phyloP scores from a whole-genome alignment of 1,140 invertebrate genomes.

The Scaptodrosophila lebanonensis region DNA sequence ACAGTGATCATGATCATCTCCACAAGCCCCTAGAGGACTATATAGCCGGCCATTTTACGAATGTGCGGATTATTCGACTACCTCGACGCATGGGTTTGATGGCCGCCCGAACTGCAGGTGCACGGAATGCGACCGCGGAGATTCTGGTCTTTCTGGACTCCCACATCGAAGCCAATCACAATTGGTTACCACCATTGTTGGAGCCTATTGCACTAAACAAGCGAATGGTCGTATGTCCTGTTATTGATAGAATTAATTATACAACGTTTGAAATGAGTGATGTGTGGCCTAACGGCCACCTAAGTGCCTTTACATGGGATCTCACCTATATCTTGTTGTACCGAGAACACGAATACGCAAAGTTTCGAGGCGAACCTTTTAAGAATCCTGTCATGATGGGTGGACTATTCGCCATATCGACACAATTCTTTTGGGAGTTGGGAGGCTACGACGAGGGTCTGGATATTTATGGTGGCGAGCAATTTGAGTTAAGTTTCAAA shows the following conservation, averaged over 20 bases:
- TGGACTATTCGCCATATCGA: conserved; percentile 93
- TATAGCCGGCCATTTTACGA: conserved; percentile 82
- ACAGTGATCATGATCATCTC: conserved; percentile 86
- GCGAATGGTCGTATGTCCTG: conserved; percentile 94
- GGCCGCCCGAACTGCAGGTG: conserved; percentile 91
- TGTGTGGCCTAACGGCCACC: conserved; percentile 95
- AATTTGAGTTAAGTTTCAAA: conserved; percentile 98
- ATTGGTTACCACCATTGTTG: conserved; percentile 95
- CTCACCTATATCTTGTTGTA: conserved; percentile 97
- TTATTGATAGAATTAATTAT: conserved; percentile 96
- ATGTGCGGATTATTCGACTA: conserved; percentile 87
- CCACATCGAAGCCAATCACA: conserved; percentile 95
- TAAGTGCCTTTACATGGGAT: conserved; percentile 98
- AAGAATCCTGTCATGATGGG: conserved; percentile 96
- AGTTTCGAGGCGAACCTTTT: conserved; percentile 92
- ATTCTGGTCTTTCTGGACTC: conserved; percentile 96
- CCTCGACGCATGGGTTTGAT: conserved; percentile 90
- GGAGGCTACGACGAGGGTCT: conserved; percentile 95
- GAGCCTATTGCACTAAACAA: conserved; percentile 93
- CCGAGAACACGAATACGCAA: conserved; percentile 87
- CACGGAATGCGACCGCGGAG: conserved; percentile 87
- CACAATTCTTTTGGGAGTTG: conserved; percentile 96
- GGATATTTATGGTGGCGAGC: conserved; percentile 98
- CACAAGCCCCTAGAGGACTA: conserved; percentile 88
- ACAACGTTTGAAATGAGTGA: conserved; percentile 94